phyloP scores from a whole-genome alignment of 2,888 invertebrate species.

The Nemurella pictetii region DNA sequence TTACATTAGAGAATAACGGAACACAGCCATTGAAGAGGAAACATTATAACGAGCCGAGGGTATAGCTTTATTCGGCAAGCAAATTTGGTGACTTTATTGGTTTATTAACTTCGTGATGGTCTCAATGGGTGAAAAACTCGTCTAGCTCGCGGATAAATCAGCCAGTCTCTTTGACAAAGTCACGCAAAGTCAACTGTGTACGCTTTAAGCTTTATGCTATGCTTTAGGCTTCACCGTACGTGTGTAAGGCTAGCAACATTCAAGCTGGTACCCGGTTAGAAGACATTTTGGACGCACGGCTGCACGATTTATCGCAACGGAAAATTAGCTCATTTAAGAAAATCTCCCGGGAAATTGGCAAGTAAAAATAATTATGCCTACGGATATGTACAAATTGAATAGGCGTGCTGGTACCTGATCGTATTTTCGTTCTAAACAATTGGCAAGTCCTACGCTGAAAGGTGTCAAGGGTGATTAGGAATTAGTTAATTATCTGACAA shows the following conservation, averaged over 20 bases:
- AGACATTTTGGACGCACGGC: too few relatives aligned
- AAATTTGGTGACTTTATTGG: neutral
- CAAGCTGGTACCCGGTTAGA: too few relatives aligned
- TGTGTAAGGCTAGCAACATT: too few relatives aligned
- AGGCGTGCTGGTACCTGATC: neutral
- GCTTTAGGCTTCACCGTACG: too few relatives aligned
- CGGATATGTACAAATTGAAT: neutral
- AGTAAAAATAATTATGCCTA: neutral
- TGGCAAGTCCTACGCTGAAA: neutral
- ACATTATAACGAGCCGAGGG: neutral
- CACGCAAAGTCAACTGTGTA: neutral
- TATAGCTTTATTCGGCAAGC: neutral
- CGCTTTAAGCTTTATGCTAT: neutral
- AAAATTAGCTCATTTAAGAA: neutral
- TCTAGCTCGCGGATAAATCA: neutral
- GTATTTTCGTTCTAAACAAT: neutral
- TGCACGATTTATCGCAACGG: neutral
- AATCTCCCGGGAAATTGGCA: neutral
- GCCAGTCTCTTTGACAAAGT: neutral
- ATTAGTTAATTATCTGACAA: neutral
- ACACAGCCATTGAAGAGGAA: neutral
- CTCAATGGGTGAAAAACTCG: neutral
- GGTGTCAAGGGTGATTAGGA: neutral
- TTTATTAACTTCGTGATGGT: neutral
- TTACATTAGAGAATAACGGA: neutral